Evolutionary conservation across 2,888 invertebrate species (phyloP).

Genomic region (Aphrophora alni): DNA sequence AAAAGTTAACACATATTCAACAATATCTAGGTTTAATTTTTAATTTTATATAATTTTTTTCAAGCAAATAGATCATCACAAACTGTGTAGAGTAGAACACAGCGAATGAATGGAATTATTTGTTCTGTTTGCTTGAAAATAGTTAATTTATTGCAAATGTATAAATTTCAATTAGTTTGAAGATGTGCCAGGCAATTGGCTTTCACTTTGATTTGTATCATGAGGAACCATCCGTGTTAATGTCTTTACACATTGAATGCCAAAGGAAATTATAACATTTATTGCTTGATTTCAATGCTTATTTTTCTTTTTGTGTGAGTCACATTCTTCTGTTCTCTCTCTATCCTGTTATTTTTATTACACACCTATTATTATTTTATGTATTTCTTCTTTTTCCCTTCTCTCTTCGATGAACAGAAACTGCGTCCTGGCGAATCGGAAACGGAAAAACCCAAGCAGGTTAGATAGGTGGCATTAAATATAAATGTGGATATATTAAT

Average conservation of each 20-base stretch:
- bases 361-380: conserved; percentile 3
- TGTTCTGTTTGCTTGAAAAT: background rate
- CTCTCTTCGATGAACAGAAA: conserved; percentile 35
- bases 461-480: conserved; percentile 42
- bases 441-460: conserved; percentile 66
- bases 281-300: conserved; percentile 34
- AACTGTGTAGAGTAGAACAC: background rate
- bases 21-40: too few relatives aligned
- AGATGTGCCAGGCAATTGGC: too few relatives aligned
- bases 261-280: conserved; percentile 36
- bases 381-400: conserved; percentile 34
- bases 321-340: background rate
- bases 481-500: background rate
- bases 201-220: background rate
- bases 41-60: too few relatives aligned
- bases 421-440: conserved; percentile 83
- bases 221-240: background rate
- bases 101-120: background rate
- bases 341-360: background rate
- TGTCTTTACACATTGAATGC: conserved; percentile 21
- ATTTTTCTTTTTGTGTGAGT: conserved; percentile 27
- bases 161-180: too few relatives aligned
- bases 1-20: too few relatives aligned
- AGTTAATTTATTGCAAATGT: too few relatives aligned
- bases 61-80: background rate